Conservation (phyloP, 2,797 vertebrate species). For the Eulemur albifrons region DNA sequence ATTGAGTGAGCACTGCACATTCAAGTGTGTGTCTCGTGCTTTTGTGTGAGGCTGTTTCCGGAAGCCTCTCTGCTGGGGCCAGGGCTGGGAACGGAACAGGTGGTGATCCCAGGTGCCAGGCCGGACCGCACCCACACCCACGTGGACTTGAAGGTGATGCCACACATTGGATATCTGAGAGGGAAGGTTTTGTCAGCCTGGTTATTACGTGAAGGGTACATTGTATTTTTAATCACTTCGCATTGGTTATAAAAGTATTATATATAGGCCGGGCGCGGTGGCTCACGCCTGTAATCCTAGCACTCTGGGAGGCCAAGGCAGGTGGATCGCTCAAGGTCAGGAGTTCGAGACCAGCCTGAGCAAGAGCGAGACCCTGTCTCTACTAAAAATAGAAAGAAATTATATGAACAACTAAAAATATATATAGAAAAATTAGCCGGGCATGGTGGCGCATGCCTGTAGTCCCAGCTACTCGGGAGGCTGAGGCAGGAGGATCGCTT, state of each 20-base stretch:
- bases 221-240: neutral
- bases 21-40: neutral
- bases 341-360: too few species aligned
- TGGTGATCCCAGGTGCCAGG: neutral
- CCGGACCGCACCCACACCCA: neutral
- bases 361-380: too few species aligned
- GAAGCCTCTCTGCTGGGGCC: neutral
- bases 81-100: neutral
- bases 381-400: too few species aligned
- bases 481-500: too few species aligned
- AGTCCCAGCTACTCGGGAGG: too few species aligned
- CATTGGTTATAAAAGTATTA: neutral
- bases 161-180: neutral
- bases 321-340: too few species aligned
- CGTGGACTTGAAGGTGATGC: rapidly evolving
- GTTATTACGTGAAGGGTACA: neutral
- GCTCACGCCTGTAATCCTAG: too few species aligned
- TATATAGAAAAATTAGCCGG: too few species aligned
- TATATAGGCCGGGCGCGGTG: neutral
- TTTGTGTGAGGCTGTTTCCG: neutral
- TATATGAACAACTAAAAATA: too few species aligned
- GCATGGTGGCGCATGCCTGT: too few species aligned
- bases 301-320: too few species aligned
- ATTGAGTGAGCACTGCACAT: neutral
- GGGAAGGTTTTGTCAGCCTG: neutral